Percentiles rank a stretch among this genome's conserved stretches.
These are phyloP conservation scores for Argyresthia goedartella DNA, from an alignment of 2,888 invertebrate species.

Conservation along the genomic window DNA sequence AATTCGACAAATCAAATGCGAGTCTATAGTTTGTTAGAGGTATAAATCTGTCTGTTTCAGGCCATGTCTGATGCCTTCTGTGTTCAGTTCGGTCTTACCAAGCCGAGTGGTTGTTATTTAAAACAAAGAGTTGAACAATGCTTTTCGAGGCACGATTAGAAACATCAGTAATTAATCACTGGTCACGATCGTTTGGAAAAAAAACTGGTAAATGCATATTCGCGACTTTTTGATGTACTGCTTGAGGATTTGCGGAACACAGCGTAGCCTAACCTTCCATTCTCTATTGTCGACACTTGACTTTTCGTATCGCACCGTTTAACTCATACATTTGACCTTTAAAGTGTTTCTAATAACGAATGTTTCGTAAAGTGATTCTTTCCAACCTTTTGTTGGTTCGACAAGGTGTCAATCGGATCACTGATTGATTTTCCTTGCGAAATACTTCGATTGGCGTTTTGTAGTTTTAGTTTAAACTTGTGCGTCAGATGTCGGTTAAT, in stretches of 20 bases:
- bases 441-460: slow-evolving; percentile 13
- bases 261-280: slow-evolving; percentile 6
- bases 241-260: too few species aligned
- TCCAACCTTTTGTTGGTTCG: slow-evolving; percentile 23
- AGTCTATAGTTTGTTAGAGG: too few species aligned
- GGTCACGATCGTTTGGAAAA: too few species aligned
- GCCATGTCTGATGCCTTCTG: too few species aligned
- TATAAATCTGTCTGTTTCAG: too few species aligned
- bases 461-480: not conserved
- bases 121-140: too few species aligned
- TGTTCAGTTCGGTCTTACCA: too few species aligned
- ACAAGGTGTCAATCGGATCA: slow-evolving; percentile 25
- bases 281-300: slow-evolving; percentile 14
- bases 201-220: not conserved
- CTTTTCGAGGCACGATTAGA: too few species aligned
- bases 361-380: slow-evolving; percentile 32
- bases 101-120: too few species aligned
- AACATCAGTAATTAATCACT: too few species aligned
- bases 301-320: slow-evolving; percentile 22
- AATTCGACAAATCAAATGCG: too few species aligned
- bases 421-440: slow-evolving; percentile 24
- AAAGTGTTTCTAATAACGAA: slow-evolving; percentile 24
- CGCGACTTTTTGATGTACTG: not conserved
- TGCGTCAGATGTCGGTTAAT: not conserved
- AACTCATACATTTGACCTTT: slow-evolving; percentile 40